Percentiles rank a stretch among this genome's conserved stretches.
Evolutionary conservation across 2,888 invertebrate genomes (phyloP).

Genomic region (Lasiommata megera): DNA sequence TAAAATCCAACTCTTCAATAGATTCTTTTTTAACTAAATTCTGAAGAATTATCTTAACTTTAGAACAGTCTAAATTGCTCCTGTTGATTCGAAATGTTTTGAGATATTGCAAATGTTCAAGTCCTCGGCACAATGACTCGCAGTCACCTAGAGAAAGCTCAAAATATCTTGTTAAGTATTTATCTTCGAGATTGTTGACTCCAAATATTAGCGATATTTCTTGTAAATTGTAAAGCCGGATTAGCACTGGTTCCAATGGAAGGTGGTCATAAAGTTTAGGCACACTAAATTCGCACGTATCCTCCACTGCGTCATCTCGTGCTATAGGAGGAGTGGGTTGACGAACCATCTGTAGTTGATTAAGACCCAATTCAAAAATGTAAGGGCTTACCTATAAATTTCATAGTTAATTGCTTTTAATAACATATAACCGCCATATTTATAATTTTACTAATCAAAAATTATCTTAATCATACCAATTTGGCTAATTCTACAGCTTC

Average conservation of each 20-base stretch:
- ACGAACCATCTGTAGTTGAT: constrained; percentile 77
- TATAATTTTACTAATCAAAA: background rate
- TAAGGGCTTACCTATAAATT: constrained; percentile 70
- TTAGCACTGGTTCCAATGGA: constrained; percentile 78
- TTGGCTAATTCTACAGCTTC: constrained; percentile 60
- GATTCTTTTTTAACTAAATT: constrained; percentile 71
- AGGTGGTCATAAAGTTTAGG: constrained; percentile 78
- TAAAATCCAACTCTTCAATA: constrained; percentile 83
- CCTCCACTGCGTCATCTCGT: constrained; percentile 51
- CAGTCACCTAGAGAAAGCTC: constrained; percentile 83
- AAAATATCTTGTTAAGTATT: constrained; percentile 82
- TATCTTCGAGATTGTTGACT: constrained; percentile 71
- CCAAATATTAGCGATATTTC: constrained; percentile 72
- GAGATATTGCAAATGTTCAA: constrained; percentile 68
- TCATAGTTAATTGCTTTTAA: background rate
- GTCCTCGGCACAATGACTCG: constrained; percentile 77
- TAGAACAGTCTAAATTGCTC: constrained; percentile 81
- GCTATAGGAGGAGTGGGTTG: constrained; percentile 68
- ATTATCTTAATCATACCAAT: constrained; percentile 45
- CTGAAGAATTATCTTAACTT: constrained; percentile 81
- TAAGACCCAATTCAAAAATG: constrained; percentile 71
- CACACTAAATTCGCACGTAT: constrained; percentile 63
- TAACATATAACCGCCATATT: background rate
- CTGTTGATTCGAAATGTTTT: constrained; percentile 80
- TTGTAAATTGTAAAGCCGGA: constrained; percentile 72